Evolutionary conservation across 2,797 vertebrate genomes (phyloP).

Genomic region (Sciurus carolinensis): DNA sequence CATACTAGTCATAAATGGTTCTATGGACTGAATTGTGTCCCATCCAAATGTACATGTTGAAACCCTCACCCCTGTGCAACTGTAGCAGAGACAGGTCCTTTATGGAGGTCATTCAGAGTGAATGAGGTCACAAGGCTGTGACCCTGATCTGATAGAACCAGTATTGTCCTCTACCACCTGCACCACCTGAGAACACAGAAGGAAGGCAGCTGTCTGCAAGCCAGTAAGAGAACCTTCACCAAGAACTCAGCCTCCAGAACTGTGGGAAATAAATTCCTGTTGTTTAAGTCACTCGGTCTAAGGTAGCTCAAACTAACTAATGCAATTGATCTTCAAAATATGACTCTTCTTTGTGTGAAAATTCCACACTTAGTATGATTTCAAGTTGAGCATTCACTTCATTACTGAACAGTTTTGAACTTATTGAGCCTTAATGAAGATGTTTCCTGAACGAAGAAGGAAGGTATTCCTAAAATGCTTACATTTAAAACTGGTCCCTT

Average conservation of each 20-base stretch:
- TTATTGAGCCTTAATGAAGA: not conserved
- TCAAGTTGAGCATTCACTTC: not conserved
- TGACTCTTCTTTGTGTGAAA: not conserved
- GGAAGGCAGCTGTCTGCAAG: not conserved
- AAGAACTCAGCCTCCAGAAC: not conserved
- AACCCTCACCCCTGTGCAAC: not conserved
- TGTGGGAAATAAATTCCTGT: constrained; percentile 38
- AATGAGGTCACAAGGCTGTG: not conserved
- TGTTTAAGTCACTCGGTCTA: not conserved
- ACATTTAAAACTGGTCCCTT: constrained; percentile 10
- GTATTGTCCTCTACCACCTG: not conserved
- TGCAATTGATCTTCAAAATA: constrained; percentile 24
- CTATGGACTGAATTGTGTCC: not conserved
- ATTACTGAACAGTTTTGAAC: constrained; percentile 35
- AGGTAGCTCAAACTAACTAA: constrained; percentile 1
- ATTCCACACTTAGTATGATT: constrained; percentile 22
- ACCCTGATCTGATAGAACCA: not conserved
- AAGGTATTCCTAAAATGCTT: constrained; percentile 3
- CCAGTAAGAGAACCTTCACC: not conserved
- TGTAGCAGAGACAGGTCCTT: not conserved
- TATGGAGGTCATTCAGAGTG: not conserved
- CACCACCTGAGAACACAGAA: not conserved
- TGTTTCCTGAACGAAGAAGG: constrained; percentile 26
- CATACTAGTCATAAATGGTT: not conserved
- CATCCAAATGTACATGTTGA: not conserved